Conservation (phyloP, 2,888 invertebrate genomes). For the Rhagonycha fulva region DNA sequence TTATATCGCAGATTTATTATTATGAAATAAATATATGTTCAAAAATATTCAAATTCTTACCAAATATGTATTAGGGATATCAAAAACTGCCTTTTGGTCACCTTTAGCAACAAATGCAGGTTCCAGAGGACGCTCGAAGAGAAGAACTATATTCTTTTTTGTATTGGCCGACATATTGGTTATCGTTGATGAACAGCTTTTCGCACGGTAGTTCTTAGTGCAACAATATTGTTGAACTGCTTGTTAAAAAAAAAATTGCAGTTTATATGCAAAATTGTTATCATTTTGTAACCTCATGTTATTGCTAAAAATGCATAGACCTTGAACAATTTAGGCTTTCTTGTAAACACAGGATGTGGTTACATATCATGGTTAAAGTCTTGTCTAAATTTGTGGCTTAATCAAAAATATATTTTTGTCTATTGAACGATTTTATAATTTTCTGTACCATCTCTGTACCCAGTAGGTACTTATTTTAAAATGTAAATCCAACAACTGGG, state of each 20-base stretch:
- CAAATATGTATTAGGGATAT: slow-evolving; percentile 64
- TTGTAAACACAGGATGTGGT: background rate
- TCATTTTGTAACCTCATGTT: background rate
- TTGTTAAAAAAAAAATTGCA: background rate
- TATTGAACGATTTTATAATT: too few species aligned
- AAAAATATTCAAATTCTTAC: slow-evolving; percentile 56
- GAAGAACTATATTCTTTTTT: slow-evolving; percentile 63
- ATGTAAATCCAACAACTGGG: too few species aligned
- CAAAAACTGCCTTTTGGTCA: slow-evolving; percentile 62
- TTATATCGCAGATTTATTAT: too few species aligned
- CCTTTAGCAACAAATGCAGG: slow-evolving; percentile 80
- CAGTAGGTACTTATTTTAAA: too few species aligned
- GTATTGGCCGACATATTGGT: slow-evolving; percentile 38
- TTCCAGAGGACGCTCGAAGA: slow-evolving; percentile 78
- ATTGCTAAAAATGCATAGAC: background rate
- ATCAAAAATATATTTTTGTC: background rate
- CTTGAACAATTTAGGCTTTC: background rate
- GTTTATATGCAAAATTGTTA: background rate
- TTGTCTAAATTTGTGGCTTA: background rate
- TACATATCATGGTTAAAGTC: background rate
- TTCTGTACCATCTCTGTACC: too few species aligned
- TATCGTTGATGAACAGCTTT: background rate
- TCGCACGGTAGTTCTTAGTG: background rate
- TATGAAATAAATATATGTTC: too few species aligned
- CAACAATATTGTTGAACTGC: background rate